Percentiles rank a stretch among this genome's conserved stretches.
Evolutionary conservation across 2,797 vertebrate genomes (phyloP).

Genomic region (Enteromius anoplus): DNA sequence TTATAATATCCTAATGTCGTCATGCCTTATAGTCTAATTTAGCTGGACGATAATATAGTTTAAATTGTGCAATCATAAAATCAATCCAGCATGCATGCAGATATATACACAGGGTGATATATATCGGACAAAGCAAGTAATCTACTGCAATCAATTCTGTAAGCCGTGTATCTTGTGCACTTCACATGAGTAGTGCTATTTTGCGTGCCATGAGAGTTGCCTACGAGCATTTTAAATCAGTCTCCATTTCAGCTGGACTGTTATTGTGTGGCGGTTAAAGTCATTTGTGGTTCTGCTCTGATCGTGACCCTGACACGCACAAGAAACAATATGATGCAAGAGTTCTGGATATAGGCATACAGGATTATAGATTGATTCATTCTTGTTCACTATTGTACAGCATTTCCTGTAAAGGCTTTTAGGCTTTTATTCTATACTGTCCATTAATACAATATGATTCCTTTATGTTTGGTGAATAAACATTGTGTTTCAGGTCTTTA

Average conservation of each 20-base stretch:
- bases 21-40: not conserved
- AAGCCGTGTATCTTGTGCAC: not conserved
- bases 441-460: not conserved
- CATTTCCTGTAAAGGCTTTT: not conserved
- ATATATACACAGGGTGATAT: not conserved
- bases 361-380: not conserved
- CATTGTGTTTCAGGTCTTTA: constrained; percentile 9
- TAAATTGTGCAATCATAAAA: not conserved
- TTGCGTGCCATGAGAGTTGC: not conserved
- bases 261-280: not conserved
- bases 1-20: not conserved
- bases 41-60: not conserved
- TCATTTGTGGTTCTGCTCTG: not conserved
- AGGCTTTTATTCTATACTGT: not conserved
- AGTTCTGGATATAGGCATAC: not conserved
- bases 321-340: not conserved
- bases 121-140: not conserved
- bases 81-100: not conserved
- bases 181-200: not conserved
- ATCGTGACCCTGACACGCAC: not conserved
- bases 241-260: not conserved
- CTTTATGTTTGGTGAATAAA: not conserved
- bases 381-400: not conserved
- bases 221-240: not conserved
- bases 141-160: not conserved